These are phyloP conservation scores for Sceloporus tristichus DNA, from an alignment of 2,113 vertebrate species.

Conservation along the genomic window DNA sequence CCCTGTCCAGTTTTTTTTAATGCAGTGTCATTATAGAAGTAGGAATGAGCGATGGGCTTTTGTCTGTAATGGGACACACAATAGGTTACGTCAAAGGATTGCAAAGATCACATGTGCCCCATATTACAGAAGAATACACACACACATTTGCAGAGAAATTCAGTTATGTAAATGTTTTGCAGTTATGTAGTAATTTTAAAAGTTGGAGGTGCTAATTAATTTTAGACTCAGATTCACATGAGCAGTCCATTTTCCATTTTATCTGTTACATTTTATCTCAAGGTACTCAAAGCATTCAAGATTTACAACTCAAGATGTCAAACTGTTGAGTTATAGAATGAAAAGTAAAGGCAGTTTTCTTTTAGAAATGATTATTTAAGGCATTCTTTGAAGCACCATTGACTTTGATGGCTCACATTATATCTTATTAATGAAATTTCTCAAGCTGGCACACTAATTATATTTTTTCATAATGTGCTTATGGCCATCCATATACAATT, in stretches of 20 bases:
- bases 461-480: constrained; percentile 1
- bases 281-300: not conserved
- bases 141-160: too few relatives aligned
- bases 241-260: not conserved
- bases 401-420: constrained; percentile 24
- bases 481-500: constrained; percentile 17
- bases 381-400: constrained; percentile 12
- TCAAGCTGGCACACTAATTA: not conserved
- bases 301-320: not conserved
- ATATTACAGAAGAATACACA: not conserved
- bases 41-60: not conserved
- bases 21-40: not conserved
- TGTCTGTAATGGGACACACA: not conserved
- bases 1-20: not conserved
- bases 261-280: not conserved
- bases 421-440: constrained; percentile 50
- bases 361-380: constrained; percentile 28
- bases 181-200: not conserved
- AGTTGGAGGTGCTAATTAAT: not conserved
- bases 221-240: constrained; percentile 10
- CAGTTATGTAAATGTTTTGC: not conserved
- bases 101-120: not conserved
- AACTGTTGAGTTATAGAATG: not conserved
- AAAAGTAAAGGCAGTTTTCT: constrained; percentile 21
- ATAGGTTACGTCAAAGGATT: not conserved